Conservation (phyloP, 2,113 vertebrate genomes). For the Octodon degus region DNA sequence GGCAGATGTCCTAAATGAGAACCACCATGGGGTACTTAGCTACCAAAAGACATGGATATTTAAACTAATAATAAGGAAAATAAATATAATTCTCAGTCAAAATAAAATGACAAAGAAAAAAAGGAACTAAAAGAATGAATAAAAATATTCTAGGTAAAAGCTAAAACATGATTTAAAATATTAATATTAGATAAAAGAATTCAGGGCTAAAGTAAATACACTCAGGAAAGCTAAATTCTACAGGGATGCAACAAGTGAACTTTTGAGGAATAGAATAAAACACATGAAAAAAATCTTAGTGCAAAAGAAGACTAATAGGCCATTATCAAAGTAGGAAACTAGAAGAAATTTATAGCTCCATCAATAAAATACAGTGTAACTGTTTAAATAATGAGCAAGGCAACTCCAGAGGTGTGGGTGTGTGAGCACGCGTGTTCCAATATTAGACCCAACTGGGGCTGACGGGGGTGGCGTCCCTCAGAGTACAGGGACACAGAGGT, state of each 20-base stretch:
- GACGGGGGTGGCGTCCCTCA: not conserved
- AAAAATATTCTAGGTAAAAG: not conserved
- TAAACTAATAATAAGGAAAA: not conserved
- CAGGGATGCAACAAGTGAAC: not conserved
- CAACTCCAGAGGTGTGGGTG: not conserved
- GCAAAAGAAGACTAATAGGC: not conserved
- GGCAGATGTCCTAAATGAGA: not conserved
- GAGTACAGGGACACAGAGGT: not conserved
- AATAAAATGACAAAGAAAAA: not conserved
- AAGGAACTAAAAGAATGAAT: not conserved
- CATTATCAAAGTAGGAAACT: conserved; percentile 15
- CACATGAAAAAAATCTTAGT: not conserved
- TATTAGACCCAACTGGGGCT: not conserved
- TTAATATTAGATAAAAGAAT: not conserved
- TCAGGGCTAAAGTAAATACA: not conserved
- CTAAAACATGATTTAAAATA: not conserved
- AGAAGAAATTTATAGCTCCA: not conserved
- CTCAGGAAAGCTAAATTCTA: not conserved
- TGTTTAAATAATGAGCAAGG: not conserved
- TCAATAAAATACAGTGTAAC: conserved; percentile 26
- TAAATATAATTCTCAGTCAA: not conserved
- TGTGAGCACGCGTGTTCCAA: not conserved
- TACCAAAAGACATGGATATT: not conserved
- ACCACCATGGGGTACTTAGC: not conserved
- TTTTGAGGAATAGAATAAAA: conserved; percentile 14